Base-by-base conservation (phyloP, 2,888 invertebrate genomes). In the Agonopterix arenella region DNA sequence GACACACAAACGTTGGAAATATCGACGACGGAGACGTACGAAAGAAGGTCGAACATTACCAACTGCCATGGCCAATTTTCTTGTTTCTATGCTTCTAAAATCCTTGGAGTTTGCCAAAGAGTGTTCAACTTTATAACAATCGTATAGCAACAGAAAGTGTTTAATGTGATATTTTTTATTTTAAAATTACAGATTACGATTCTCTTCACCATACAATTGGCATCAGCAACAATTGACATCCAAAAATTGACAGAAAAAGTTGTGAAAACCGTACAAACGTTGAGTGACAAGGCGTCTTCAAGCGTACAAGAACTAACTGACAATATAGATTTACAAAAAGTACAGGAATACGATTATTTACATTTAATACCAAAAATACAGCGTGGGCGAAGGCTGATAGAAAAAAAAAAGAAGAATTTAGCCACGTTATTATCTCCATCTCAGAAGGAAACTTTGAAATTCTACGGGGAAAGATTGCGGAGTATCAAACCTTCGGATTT, bases 201-300 rank as follows among this genome's bases (percentile, higher is more conserved):
- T n/a, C 59, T 76, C 44, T 54, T 76, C 43, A 54, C 69, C 13
- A 51, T 79, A 9, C 72, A 76, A 40, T 41, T 66, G 45, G 56
- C 73, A 38, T 56, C 68, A 49, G 80, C 78, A 1, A 81, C 81
- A 9, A 55, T 82, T 2, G 74, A 80, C 52, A 50, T 84, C 0
- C 61, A 79, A 16, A 70, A 72, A 43, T 50, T 85, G 1, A 76
- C 73, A 50, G 72, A 76, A 13, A 71, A 64, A 48, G 65, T 67
- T 5, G 64, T 63, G 0, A 59, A 56, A 2, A 67, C 70, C 44
- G 49, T 78, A 0, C 66, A 71, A 46, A 58, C 60, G 1, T 43
- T 73, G 11, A 62, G 64, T n/a, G 57, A 62, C 28, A 61, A 60
- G 44, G 69, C 69, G 0, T 48, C 66, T 0, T 52, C 58, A 1